Percentiles rank a stretch among this genome's conserved stretches.
phyloP scores from a whole-genome alignment of 2,888 invertebrate genomes.

The Tiliacea aurago region DNA sequence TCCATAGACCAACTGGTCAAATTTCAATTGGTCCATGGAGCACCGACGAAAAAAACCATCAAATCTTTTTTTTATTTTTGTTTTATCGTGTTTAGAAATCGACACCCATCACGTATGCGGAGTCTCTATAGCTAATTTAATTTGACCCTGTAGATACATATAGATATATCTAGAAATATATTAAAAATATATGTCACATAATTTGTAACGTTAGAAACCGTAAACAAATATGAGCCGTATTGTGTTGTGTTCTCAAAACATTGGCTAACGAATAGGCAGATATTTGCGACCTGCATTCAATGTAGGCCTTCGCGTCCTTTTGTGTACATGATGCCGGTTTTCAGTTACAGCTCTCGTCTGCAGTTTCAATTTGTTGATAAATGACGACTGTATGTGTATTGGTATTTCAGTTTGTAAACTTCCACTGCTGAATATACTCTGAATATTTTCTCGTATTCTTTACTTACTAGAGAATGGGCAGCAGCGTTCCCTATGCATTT shows the following conservation, averaged over 20 bases:
- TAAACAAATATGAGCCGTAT: neutral
- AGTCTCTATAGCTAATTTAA: too few relatives aligned
- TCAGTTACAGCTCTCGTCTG: slow-evolving; percentile 18
- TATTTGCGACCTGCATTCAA: slow-evolving; percentile 37
- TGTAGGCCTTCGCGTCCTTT: slow-evolving; percentile 36
- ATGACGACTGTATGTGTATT: neutral
- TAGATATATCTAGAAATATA: too few relatives aligned
- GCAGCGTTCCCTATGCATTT: too few relatives aligned
- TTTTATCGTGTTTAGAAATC: too few relatives aligned
- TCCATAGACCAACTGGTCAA: too few relatives aligned
- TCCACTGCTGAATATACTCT: neutral
- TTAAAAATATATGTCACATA: too few relatives aligned
- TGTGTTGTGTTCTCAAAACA: slow-evolving; percentile 14
- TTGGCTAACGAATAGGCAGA: slow-evolving; percentile 1
- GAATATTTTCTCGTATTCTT: neutral
- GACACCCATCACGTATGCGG: too few relatives aligned
- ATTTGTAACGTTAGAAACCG: neutral
- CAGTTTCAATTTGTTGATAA: slow-evolving; percentile 28
- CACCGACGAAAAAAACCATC: too few relatives aligned
- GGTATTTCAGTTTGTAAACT: neutral
- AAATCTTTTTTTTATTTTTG: too few relatives aligned
- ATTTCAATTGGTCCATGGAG: too few relatives aligned
- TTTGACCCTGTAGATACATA: too few relatives aligned
- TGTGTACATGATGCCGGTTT: slow-evolving; percentile 5
- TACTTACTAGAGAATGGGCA: too few relatives aligned